These are phyloP conservation scores for Clepsis dumicolana DNA, from an alignment of 2,888 invertebrate genomes.

Conservation along the genomic window DNA sequence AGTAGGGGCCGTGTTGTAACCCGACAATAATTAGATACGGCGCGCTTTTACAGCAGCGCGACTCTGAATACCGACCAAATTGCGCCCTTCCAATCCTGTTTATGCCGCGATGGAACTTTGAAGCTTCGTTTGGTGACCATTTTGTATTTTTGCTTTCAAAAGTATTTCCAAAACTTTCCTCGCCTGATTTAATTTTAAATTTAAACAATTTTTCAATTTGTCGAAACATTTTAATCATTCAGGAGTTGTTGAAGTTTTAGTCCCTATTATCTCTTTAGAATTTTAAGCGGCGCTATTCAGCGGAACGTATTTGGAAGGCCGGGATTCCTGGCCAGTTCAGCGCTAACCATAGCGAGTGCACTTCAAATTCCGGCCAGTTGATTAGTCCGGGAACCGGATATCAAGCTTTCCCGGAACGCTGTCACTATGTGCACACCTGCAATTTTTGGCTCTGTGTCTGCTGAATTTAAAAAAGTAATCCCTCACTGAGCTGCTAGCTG, in stretches of 20 bases:
- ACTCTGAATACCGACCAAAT: conserved; percentile 83
- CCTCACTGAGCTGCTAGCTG: background rate
- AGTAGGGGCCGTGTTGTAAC: conserved; percentile 68
- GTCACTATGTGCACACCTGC: conserved; percentile 58
- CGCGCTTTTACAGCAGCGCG: conserved; percentile 83
- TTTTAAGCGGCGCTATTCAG: conserved; percentile 44
- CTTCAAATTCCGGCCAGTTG: conserved; percentile 64
- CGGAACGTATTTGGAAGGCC: conserved; percentile 42
- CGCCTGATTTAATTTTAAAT: conserved; percentile 35
- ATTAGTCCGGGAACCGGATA: conserved; percentile 58
- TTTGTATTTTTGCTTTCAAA: conserved; percentile 51
- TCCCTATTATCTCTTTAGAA: conserved; percentile 43
- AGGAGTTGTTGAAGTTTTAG: conserved; percentile 21
- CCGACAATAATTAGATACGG: conserved; percentile 84
- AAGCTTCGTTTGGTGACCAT: conserved; percentile 65
- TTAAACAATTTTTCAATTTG: conserved; percentile 35
- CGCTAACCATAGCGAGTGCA: conserved; percentile 53
- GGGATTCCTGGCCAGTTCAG: conserved; percentile 43
- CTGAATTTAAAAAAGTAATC: conserved; percentile 21
- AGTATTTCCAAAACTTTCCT: conserved; percentile 37
- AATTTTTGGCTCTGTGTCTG: conserved; percentile 44
- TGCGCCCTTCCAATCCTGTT: conserved; percentile 83
- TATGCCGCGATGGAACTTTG: conserved; percentile 72
- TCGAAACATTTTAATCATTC: conserved; percentile 14
- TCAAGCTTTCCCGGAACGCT: conserved; percentile 49